phyloP scores from a whole-genome alignment of 2,888 invertebrate species.

The Sialis fuliginosa region DNA sequence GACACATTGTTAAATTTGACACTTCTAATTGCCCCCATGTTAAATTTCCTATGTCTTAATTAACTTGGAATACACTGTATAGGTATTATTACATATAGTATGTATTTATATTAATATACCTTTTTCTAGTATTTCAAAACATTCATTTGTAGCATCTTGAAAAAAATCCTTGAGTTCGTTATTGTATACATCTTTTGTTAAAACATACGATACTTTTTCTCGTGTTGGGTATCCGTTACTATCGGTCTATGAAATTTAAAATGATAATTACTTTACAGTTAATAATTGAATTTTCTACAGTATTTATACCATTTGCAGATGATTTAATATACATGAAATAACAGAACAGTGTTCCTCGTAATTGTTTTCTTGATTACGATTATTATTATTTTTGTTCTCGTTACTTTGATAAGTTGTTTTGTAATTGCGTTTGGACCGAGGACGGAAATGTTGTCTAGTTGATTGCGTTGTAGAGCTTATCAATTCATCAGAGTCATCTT shows the following conservation, averaged over 20 bases:
- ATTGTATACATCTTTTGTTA: conserved; percentile 42
- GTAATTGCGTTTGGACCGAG: not conserved
- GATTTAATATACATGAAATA: conserved; percentile 50
- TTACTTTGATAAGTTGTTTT: conserved; percentile 6
- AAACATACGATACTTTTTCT: conserved; percentile 37
- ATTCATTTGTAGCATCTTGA: conserved; percentile 51
- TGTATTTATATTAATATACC: conserved; percentile 8
- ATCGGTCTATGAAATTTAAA: conserved; percentile 28
- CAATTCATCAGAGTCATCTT: conserved; percentile 6
- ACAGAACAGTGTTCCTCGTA: conserved; percentile 28
- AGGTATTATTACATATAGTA: not conserved
- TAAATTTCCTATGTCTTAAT: no score
- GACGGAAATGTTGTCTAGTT: conserved; percentile 14
- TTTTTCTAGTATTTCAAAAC: conserved; percentile 39
- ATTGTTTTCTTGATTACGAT: conserved; percentile 3
- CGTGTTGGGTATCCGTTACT: conserved; percentile 45
- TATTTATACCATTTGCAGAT: conserved; percentile 42
- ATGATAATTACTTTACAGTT: no score
- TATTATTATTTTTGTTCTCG: conserved; percentile 2
- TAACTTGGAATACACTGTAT: no score
- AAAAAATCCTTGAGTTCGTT: conserved; percentile 48
- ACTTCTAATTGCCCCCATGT: no score
- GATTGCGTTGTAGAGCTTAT: conserved; percentile 7
- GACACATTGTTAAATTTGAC: no score
- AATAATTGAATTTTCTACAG: no score